Conservation (phyloP, 1,140 invertebrate species). For the Papilio polytes region DNA sequence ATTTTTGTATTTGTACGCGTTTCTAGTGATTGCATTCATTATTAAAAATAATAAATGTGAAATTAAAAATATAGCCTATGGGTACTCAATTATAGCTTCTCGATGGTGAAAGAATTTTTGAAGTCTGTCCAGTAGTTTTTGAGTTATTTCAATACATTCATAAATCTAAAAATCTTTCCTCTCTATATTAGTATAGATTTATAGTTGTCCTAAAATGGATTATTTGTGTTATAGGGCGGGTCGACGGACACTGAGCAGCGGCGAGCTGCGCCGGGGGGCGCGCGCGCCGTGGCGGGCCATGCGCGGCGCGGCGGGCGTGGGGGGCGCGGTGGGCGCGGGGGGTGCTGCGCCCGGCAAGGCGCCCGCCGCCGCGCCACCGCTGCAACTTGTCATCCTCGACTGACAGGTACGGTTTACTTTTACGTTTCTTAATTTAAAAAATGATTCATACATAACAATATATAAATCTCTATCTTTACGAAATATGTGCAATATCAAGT, state of each 20-base stretch:
- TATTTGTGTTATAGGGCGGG: slow-evolving; percentile 87
- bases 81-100: too few species aligned
- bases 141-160: too few species aligned
- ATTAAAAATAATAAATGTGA: too few species aligned
- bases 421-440: neutral
- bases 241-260: slow-evolving; percentile 90
- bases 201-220: neutral
- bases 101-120: too few species aligned
- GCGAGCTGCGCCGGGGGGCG: slow-evolving; percentile 94
- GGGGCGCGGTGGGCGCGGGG: slow-evolving; percentile 87
- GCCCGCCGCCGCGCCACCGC: slow-evolving; percentile 62
- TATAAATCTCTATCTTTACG: too few species aligned
- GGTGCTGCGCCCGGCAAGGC: slow-evolving; percentile 77
- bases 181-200: too few species aligned
- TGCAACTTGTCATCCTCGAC: slow-evolving; percentile 89
- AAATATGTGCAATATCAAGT: too few species aligned
- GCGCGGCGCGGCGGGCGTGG: slow-evolving; percentile 88
- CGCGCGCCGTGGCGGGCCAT: slow-evolving; percentile 95
- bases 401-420: slow-evolving; percentile 76
- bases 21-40: neutral
- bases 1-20: neutral
- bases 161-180: too few species aligned
- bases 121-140: too few species aligned
- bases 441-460: too few species aligned
- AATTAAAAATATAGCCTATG: too few species aligned